Evolutionary conservation across 2,797 vertebrate species (phyloP), one percentile per base, ranked within the genome.

Genomic region (Darevskia mixta): DNA sequence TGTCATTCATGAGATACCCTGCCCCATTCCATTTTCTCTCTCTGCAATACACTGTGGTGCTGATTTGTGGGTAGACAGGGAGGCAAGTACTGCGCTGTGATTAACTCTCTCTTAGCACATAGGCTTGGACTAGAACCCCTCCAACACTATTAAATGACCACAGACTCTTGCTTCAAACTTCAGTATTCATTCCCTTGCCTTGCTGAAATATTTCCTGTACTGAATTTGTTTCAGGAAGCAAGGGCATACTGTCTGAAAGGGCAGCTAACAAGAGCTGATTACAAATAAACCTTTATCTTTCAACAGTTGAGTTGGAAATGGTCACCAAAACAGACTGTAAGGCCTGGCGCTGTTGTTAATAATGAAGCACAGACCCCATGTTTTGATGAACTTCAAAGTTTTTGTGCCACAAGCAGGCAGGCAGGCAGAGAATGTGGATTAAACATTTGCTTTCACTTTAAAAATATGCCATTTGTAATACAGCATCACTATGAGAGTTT

Each of bases 381-480:
- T 92, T 93, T 92, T 82, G 90, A 96, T 95, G 92, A 95, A 95
- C 86, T 49, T 86, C 85, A 92, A 69, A 69, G 61, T 41, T 72
- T 91, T 88, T 17, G 4, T n/a, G n/a, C n/a, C 79, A 87, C 49
- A 23, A 67, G 84, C 73, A 79, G 75, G 55, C 77, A 58, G 35
- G 79, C 29, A 76, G 88, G 43, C 91, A 90, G 45, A 78, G 20
- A 29, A 20, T 9, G 35, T 91, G 49, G 87, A 83, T 27, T 78
- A 90, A 7, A 41, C 23, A 69, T 49, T 86, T 85, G 35, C 85
- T 83, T 20, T 88, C 64, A 78, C 91, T 85, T 88, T 87, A 69
- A 79, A 93, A 92, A 93, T 80, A 86, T 55, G 69, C 78, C 64
- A 45, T 88, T 45, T 75, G 27, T 43, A 84, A 49, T 8, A 4